Evolutionary conservation across 2,888 invertebrate species (phyloP).

Genomic region (Epinotia brunnichana): DNA sequence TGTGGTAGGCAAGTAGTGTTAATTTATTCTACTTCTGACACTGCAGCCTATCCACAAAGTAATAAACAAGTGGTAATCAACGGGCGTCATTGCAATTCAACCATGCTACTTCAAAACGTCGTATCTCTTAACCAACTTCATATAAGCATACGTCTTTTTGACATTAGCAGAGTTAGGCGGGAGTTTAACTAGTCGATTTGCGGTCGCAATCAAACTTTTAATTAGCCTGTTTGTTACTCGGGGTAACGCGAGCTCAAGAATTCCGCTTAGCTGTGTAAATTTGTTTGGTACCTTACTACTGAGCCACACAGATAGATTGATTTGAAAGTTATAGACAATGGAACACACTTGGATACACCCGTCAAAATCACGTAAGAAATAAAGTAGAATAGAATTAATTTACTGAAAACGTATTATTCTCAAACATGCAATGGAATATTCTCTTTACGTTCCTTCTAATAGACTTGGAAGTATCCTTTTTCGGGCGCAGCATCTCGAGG

Average conservation of each 20-base stretch:
- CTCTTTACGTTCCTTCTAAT: too few relatives aligned
- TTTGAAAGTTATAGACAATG: neutral
- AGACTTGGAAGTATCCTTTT: too few relatives aligned
- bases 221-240: constrained; percentile 13
- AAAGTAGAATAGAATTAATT: too few relatives aligned
- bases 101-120: neutral
- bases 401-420: too few relatives aligned
- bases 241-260: constrained; percentile 4
- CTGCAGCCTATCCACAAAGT: neutral
- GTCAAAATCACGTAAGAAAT: too few relatives aligned
- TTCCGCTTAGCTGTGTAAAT: neutral
- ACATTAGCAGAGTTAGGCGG: neutral
- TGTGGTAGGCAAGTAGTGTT: too few relatives aligned
- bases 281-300: neutral
- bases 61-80: neutral
- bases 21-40: too few relatives aligned
- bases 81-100: neutral
- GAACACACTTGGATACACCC: too few relatives aligned
- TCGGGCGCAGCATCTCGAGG: too few relatives aligned
- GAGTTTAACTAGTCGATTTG: constrained; percentile 13
- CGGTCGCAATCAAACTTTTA: constrained; percentile 13
- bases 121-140: neutral
- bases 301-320: neutral
- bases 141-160: neutral
- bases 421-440: too few relatives aligned